Percentiles rank a stretch among this genome's conserved stretches.
Evolutionary conservation across 2,888 invertebrate genomes (phyloP).

Genomic region (Xanthostigma xanthostigma): DNA sequence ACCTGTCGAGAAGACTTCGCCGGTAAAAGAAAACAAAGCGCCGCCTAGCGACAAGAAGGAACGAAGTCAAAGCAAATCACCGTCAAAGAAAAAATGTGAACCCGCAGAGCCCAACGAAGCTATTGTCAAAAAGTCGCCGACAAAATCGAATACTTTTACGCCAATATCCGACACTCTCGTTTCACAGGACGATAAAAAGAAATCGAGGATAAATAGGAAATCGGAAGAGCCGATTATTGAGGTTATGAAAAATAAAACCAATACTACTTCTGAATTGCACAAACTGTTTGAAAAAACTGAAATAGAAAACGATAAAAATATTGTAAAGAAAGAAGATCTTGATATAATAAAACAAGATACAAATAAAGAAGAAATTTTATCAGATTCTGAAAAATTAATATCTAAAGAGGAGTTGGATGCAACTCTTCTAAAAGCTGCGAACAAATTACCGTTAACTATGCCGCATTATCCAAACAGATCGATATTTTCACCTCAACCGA

Average conservation of each 20-base stretch:
- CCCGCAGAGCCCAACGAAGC: constrained; percentile 1
- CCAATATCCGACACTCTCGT: no score
- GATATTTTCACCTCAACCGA: constrained; percentile 57
- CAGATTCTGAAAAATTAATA: constrained; percentile 14
- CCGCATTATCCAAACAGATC: constrained; percentile 36
- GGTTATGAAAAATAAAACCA: no score
- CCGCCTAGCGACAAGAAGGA: constrained; percentile 2
- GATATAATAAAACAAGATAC: constrained; percentile 8
- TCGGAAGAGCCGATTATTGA: no score
- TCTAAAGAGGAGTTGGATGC: constrained; percentile 12
- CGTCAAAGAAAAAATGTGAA: background rate
- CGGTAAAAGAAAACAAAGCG: constrained; percentile 12
- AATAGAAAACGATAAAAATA: constrained; percentile 3
- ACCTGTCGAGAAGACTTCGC: constrained; percentile 8
- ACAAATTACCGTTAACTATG: constrained; percentile 14
- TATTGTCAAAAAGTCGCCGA: constrained; percentile 10
- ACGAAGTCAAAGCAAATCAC: background rate
- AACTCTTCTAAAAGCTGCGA: constrained; percentile 15
- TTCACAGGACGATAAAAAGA: constrained; percentile 19
- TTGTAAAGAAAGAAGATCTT: constrained; percentile 9
- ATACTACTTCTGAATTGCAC: no score
- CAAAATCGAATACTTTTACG: constrained; percentile 4
- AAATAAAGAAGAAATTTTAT: background rate
- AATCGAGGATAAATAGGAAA: constrained; percentile 2
- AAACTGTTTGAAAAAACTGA: constrained; percentile 11